Base-by-base conservation (phyloP, 1,140 invertebrate genomes). In the Hestina assimilis region DNA sequence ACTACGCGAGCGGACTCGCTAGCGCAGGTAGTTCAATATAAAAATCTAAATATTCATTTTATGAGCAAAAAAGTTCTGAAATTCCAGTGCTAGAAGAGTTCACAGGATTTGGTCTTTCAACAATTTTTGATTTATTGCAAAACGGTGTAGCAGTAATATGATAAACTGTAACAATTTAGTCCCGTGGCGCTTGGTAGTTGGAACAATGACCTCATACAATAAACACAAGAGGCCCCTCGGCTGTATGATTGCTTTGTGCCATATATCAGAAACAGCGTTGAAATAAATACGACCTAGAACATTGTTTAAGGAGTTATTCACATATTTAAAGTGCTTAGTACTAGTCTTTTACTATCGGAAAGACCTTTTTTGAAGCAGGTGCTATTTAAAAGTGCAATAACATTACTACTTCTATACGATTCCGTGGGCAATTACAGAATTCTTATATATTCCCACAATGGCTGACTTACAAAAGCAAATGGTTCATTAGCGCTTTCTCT, bases 141-240 rank as follows among this genome's bases (percentile, higher is more conserved):
- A 17, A 20, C 20, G n/a, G 40, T 54, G 48, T 61, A 40, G 67
- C 59, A 63, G 69, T 77, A 69, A 68, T 69, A 60, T 59, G 66
- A 75, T 70, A 69, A 73, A 66, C 47, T 75, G 64, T 78, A 79
- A 78, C 82, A 76, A 83, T 80, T 79, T 73, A 66, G 68, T 61
- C 51, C 48, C 64, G 52, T 64, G 68, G 72, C 70, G 77, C 68
- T 75, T 59, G 47, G 45, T 38, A 23, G 40, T 20, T 75, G 65
- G 79, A 83, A 81, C 82, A 76, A 83, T 80, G 82, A 83, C 74
- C 82, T 75, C 75, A 71, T 75, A 75, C 53, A 72, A 72, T 81
- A 79, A 74, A 77, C 62, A 62, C 61, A 64, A 63, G 67, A 66
- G 69, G 72, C 72, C 73, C 74, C 63, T 61, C 56, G 50, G 35